Evolutionary conservation across 2,888 invertebrate species (phyloP), one percentile per base, ranked within the genome.

Genomic region (Cerastoderma edule): DNA sequence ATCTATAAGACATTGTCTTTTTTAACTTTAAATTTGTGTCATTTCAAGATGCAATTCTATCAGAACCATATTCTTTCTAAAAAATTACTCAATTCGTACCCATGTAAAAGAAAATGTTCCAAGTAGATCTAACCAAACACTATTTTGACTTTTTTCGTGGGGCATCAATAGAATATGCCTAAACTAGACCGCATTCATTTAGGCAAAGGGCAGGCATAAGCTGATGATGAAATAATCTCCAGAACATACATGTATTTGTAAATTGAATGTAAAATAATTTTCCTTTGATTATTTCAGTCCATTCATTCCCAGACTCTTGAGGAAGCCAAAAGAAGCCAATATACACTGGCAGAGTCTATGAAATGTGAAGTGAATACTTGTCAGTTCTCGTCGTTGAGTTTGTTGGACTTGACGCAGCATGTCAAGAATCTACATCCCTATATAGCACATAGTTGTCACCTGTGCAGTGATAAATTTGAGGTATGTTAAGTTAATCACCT

Each of bases 291-390:
- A 24, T 39, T 66, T 16, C 57, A 80, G 80, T 53, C 30, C 2
- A 35, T 50, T 0, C 80, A 80, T 33, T 33, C 56, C 6, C 44
- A 57, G n/a, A 35, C 50, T 6, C 19, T 39, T 4, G 44, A 56
- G 32, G 75, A 72, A 3, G 77, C 77, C 0, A 57, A 54, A 24
- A 6, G 22, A n/a, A 10, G 50, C 22, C 65, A 71, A 50, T 56
- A 68, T 39, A 32, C 35, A 27, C 22, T 74, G 27, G 48, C 65
- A 2, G 53, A 68, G n/a, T 19, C n/a, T 13, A 24, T 81, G 13
- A 39, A 10, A 10, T 84, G 83, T 76, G 79, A 84, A 27, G 78
- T 75, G 6, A 57, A 65, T 5, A 70, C 71, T 0, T 85, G 85
- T 57, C 70, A 66, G 39, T 85, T 68, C 56, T 54, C 68, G 16